Conservation (phyloP, 2,888 invertebrate genomes). For the Lacanobia oleracea region DNA sequence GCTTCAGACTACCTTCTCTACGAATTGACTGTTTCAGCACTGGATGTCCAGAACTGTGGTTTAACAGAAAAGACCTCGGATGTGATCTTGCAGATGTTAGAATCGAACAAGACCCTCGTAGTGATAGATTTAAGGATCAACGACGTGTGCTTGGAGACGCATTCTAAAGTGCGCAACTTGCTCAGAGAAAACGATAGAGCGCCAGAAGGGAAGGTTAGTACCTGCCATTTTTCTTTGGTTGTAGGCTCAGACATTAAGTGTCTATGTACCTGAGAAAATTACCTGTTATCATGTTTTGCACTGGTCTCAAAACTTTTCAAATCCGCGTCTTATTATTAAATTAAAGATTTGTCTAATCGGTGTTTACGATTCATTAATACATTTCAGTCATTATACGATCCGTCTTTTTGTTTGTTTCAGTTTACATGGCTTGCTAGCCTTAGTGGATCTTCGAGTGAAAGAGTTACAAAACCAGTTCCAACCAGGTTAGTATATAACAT, state of each 20-base stretch:
- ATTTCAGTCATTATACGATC: too few relatives aligned
- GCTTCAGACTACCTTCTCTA: background rate
- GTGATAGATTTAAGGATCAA: conserved; percentile 93
- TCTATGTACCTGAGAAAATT: background rate
- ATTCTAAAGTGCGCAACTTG: conserved; percentile 85
- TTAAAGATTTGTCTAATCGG: background rate
- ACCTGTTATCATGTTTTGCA: too few relatives aligned
- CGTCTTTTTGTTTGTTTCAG: conserved; percentile 69
- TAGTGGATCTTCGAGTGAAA: conserved; percentile 80
- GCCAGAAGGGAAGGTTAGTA: conserved; percentile 82
- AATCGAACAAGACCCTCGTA: conserved; percentile 92
- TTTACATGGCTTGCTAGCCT: conserved; percentile 82
- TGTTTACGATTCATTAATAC: too few relatives aligned
- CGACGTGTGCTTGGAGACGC: conserved; percentile 85
- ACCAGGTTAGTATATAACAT: conserved; percentile 75
- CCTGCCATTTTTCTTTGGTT: background rate
- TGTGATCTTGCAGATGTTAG: conserved; percentile 91
- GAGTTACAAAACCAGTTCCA: conserved; percentile 74
- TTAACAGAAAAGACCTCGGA: conserved; percentile 91
- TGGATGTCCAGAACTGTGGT: conserved; percentile 94
- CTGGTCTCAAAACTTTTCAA: too few relatives aligned
- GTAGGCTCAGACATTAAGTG: background rate
- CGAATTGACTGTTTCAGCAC: conserved; percentile 79
- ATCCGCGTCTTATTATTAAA: too few relatives aligned
- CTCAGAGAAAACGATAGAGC: conserved; percentile 84